Evolutionary conservation across 2,797 vertebrate genomes (phyloP), one percentile per base, ranked within the genome.

Genomic region (Hirundo rustica): DNA sequence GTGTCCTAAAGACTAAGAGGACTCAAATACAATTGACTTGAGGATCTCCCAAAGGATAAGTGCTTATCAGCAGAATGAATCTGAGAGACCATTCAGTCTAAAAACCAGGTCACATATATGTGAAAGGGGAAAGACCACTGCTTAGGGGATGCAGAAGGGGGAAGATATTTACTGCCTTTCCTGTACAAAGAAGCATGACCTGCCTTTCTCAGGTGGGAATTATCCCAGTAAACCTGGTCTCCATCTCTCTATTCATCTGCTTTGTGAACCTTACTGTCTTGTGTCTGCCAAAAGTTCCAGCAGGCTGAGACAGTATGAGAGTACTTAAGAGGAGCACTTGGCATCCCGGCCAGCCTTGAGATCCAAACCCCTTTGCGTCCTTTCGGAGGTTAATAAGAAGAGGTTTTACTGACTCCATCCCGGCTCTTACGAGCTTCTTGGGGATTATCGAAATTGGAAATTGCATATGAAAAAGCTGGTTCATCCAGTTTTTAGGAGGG

Each of bases 401-500:
- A 93, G 66, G 76, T 94, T 97, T 97, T 93, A 93, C 93, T 95
- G 97, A 97, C 88, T 96, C 92, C 91, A 89, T 95, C 89, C 72
- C 93, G 66, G 80, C 74, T 95, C 93, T 93, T 83, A 81, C 30
- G 61, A 95, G 71, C 71, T 96, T 96, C 94, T 93, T 40, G 13
- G 88, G 48, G 84, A 97, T 96, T 97, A 97, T 8, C 8, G 7
- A 96, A 97, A 97, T 78, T 94, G 80, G 71, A 97, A 93, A 95
- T 20, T 90, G 94, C 67, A 85, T 67, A 96, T 85, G 82, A 97
- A 95, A 97, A 97, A 80, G 62, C 65, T 66, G 89, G 81, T 89
- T 97, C 90, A 90, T 89, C 95, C 92, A 80, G 96, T 96, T 90
- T 93, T 93, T 96, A 95, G 96, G 94, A 96, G 82, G 77, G 73